Percentiles rank a stretch among this genome's conserved stretches.
Evolutionary conservation across 2,113 vertebrate genomes (phyloP).

Genomic region (Psammodynastes pulverulentus): DNA sequence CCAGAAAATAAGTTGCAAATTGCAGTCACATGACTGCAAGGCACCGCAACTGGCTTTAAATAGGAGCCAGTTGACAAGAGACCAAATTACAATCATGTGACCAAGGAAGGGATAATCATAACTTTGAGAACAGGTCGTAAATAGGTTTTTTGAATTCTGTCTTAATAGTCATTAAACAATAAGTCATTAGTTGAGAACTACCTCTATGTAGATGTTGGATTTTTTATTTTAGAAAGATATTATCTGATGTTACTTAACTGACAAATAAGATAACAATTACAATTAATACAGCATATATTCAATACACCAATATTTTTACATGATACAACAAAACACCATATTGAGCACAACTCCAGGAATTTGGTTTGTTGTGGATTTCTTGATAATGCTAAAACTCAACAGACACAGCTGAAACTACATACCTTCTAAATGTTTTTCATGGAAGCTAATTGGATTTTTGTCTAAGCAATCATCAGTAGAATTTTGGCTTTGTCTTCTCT

Average conservation of each 20-base stretch:
- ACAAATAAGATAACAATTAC: background rate
- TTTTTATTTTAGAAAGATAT: background rate
- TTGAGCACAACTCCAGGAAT: background rate
- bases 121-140: background rate
- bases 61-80: background rate
- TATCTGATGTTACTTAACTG: background rate
- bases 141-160: background rate
- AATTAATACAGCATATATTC: background rate
- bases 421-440: conserved; percentile 56
- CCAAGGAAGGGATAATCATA: background rate
- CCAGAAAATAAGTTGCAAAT: background rate
- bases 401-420: conserved; percentile 27
- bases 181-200: background rate
- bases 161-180: background rate
- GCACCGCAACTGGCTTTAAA: background rate
- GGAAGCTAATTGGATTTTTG: background rate
- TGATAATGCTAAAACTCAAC: background rate
- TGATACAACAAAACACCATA: background rate
- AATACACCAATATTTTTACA: background rate
- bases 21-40: background rate
- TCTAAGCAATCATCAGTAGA: background rate
- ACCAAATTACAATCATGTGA: background rate
- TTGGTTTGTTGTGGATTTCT: background rate
- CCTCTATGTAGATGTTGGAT: background rate
- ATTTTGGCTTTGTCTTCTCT: conserved; percentile 18